Conservation (phyloP, 2,888 invertebrate genomes). For the Apamea crenata region DNA sequence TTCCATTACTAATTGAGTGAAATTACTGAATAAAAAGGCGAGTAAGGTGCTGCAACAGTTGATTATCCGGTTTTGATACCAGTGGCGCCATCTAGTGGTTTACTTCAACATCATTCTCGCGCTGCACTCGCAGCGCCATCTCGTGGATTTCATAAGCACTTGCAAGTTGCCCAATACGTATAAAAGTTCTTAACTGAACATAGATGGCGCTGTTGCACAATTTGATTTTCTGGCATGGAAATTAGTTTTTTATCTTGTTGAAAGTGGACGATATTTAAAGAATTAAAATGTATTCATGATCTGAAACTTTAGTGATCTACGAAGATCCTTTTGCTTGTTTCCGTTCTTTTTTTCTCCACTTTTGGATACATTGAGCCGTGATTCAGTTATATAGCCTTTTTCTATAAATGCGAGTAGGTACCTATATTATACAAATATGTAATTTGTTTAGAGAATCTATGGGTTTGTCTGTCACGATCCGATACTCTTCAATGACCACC, state of each 20-base stretch:
- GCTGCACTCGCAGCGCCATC: slow-evolving; percentile 48
- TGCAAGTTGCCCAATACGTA: too few relatives aligned
- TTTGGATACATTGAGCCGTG: neutral
- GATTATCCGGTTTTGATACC: neutral
- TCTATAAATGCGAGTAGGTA: too few relatives aligned
- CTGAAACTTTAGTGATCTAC: neutral
- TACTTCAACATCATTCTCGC: neutral
- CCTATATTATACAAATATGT: neutral
- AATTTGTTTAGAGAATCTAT: slow-evolving; percentile 2
- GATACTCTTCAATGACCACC: slow-evolving; percentile 55
- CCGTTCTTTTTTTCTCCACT: neutral
- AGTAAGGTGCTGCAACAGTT: neutral
- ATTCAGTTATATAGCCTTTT: neutral
- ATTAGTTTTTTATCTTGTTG: slow-evolving; percentile 11
- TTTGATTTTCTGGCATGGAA: neutral
- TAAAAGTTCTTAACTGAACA: slow-evolving; percentile 1
- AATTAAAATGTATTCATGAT: slow-evolving; percentile 5
- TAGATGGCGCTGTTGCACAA: slow-evolving; percentile 54
- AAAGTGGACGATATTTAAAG: slow-evolving; percentile 40
- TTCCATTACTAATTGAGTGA: neutral
- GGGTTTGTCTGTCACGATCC: slow-evolving; percentile 56
- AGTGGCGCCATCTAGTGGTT: slow-evolving; percentile 52
- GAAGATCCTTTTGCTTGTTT: neutral
- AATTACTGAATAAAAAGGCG: neutral
- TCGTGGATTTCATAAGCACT: neutral